Base-by-base conservation (phyloP, 2,113 vertebrate species). In the Zapus hudsonius region DNA sequence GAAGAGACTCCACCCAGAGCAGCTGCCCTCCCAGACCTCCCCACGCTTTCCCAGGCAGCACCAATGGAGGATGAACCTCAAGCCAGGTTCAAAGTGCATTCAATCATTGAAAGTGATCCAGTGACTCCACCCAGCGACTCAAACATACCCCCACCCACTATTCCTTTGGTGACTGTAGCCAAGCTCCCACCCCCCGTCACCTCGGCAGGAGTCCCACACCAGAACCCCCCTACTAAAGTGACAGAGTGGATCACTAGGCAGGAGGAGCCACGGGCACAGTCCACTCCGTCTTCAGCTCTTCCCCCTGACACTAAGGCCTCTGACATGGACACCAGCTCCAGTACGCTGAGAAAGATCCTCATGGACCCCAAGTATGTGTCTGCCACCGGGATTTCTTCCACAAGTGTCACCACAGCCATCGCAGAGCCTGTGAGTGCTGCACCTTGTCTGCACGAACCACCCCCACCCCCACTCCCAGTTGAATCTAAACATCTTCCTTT, bases 281-380 rank as follows among this genome's bases (percentile, higher is more conserved):
- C 98, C 81, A 98, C 98, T 0, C 98, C 99, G 0, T 98, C 99
- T 0, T 98, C 99, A 0, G 98, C 99, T 52, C 98, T 98, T 31
- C 99, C 99, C 0, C 99, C 99, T 0, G 99, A 99, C 94, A 99
- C 99, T 0, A 99, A 99, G 97, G 99, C 99, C 0, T 99, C 99
- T 0, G 99, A 99, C 82, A 96, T 99, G 0, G 99, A 99, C 87
- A 98, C 99, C 0, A 99, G 98, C 95, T 99, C 99, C 57, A 99
- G 99, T 96, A 99, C 99, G 0, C 97, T 99, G 97, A 98, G 99
- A 89, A 99, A 99, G 97, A 99, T 99, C 83, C 98, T 99, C 75
- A 99, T 99, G 99, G 99, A 99, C 95, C 99, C 99, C 38, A 99
- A 99, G 80, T 99, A 99, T 0, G 99, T 99, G 1, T 99, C 99